Conservation (phyloP, 2,113 vertebrate genomes). For the Rutilus rutilus region DNA sequence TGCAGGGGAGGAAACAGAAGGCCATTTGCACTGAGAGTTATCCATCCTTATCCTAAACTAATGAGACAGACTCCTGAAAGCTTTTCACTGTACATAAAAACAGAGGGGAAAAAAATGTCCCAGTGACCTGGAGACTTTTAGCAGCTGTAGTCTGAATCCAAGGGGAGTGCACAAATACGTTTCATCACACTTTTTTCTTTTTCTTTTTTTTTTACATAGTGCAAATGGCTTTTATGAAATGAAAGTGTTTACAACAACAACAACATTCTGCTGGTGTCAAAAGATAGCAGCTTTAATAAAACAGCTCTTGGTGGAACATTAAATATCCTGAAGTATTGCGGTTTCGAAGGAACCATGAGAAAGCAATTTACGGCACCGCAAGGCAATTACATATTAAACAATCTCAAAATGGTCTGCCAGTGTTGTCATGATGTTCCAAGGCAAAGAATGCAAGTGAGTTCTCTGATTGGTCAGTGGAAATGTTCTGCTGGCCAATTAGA, state of each 20-base stretch:
- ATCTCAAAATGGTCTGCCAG: conserved; percentile 50
- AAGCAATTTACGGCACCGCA: conserved; percentile 59
- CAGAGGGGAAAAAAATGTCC: neutral
- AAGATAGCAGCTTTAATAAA: conserved; percentile 48
- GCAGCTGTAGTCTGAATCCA: conserved; percentile 36
- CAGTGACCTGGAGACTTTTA: conserved; percentile 30
- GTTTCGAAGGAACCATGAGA: conserved; percentile 53
- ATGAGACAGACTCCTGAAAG: conserved; percentile 48
- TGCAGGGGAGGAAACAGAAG: neutral
- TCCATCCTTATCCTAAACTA: conserved; percentile 45
- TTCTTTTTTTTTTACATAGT: neutral
- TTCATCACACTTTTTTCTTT: neutral
- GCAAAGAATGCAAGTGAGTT: conserved; percentile 24
- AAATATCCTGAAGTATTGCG: conserved; percentile 32
- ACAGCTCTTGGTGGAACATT: conserved; percentile 33
- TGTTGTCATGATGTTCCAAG: conserved; percentile 51
- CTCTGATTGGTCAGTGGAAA: conserved; percentile 46
- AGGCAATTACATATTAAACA: conserved; percentile 62
- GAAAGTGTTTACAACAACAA: conserved; percentile 36
- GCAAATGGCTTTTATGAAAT: conserved; percentile 29
- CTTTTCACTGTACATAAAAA: conserved; percentile 34
- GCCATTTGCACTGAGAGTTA: conserved; percentile 26
- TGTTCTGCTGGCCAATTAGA: conserved; percentile 51
- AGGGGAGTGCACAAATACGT: conserved; percentile 5
- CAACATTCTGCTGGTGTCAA: conserved; percentile 10